Percentiles rank a stretch among this genome's conserved stretches.
Conservation (phyloP, 30 jellyfish, hydroid and myxozoan genomes). For the Turritopsis rubra region DNA sequence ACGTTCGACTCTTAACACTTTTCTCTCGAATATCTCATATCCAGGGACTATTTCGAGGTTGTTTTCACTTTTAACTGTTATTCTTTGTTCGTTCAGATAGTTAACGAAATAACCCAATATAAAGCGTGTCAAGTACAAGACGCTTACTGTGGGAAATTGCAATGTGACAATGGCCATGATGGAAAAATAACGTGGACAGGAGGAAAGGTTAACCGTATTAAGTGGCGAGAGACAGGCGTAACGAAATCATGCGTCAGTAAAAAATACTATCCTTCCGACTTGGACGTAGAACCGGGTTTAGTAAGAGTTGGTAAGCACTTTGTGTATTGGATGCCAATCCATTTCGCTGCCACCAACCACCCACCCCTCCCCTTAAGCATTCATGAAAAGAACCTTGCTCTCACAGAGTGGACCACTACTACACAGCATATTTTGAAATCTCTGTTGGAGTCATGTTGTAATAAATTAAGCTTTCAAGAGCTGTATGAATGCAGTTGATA, state of each 20-base stretch:
- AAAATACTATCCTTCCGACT: background rate
- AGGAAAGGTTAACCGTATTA: background rate
- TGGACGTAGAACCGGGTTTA: background rate
- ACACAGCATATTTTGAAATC: no score
- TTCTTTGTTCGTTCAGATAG: background rate
- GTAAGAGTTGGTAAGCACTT: conserved; percentile 21
- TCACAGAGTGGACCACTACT: no score
- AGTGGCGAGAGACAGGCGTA: background rate
- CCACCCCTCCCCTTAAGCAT: no score
- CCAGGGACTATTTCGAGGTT: no score
- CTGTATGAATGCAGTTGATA: no score
- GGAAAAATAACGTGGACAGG: conserved; percentile 6
- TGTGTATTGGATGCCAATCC: no score
- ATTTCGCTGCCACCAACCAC: no score
- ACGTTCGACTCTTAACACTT: background rate
- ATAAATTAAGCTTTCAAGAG: no score
- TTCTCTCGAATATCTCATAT: background rate
- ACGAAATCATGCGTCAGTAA: background rate
- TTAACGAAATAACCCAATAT: background rate
- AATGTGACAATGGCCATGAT: background rate
- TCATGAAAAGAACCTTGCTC: no score
- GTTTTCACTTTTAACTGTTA: background rate
- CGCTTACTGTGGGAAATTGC: conserved; percentile 21
- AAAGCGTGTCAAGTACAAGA: background rate
- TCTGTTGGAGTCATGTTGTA: no score